Percentiles rank a stretch among this genome's conserved stretches.
Evolutionary conservation across 2,888 invertebrate species (phyloP).

Genomic region (Xestia rhomboidea): DNA sequence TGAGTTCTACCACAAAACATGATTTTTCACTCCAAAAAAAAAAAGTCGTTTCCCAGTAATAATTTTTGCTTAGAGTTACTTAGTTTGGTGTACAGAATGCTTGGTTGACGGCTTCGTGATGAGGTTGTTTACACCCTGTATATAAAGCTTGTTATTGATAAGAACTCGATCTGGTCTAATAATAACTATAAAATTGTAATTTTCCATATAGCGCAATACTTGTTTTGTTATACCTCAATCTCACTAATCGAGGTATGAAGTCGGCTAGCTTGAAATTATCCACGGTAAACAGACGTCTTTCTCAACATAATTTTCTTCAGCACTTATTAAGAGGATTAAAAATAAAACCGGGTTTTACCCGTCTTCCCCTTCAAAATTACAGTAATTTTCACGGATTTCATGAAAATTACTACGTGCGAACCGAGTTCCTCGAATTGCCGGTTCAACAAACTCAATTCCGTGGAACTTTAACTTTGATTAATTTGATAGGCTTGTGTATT

Average conservation of each 20-base stretch:
- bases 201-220: not conserved
- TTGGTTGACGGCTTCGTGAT: no score
- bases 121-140: no score
- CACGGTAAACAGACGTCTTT: conserved; percentile 7
- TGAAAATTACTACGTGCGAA: conserved; percentile 49
- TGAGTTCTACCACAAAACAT: no score
- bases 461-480: conserved; percentile 23
- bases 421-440: conserved; percentile 31
- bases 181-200: not conserved
- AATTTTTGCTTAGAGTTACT: no score
- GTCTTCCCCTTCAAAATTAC: conserved; percentile 36
- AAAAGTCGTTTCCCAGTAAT: no score
- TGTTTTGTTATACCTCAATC: not conserved
- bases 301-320: conserved; percentile 38
- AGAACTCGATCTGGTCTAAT: not conserved
- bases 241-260: not conserved
- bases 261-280: conserved; percentile 14
- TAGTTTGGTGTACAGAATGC: no score
- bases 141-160: not conserved
- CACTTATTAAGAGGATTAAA: conserved; percentile 45
- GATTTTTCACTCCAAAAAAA: no score
- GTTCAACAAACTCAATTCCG: conserved; percentile 37
- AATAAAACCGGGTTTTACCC: conserved; percentile 32
- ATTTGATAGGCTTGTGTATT: conserved; percentile 27
- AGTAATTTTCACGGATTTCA: conserved; percentile 49